Base-by-base conservation (phyloP, 2,797 vertebrate species). In the Lacerta bilineata region DNA sequence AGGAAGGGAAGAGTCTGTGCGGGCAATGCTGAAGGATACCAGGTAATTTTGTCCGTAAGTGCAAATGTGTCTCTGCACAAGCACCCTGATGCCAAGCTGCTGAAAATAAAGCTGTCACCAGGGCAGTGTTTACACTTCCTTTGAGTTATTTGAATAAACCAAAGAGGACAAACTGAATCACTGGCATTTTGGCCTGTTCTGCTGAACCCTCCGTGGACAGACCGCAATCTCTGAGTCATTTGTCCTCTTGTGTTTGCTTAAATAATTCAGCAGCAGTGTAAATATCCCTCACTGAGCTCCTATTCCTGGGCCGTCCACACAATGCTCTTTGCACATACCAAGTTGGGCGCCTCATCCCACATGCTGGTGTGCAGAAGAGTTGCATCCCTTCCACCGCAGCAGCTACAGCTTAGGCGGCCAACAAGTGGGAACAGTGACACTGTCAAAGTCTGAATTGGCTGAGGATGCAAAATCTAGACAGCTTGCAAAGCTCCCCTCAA, bases 191-290 rank as follows among this genome's bases (percentile, higher is more conserved):
- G 86, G 74, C 61, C 83, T n/a, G 7, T 50, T 61, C n/a, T 25
- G 66, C 83, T 41, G 79, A 88, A 82, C 80, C 8, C n/a, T 68
- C 69, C 0, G 43, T n/a, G 87, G 84, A 75, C 33, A 1, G 75
- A 43, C 43, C 68, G 29, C 55, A 29, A 29, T 68, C 43, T 69
- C 80, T 8, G 55, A 82, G 72, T 71, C 84, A 79, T 88, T 88
- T 88, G 84, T 88, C 87, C 90, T 88, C 83, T n/a, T 46, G 43
- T 87, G 84, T 87, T 87, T 89, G 81, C 77, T 89, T 76, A 81
- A 89, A 87, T 89, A 87, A 89, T 80, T 89, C 80, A 80, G 10
- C 76, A 84, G 84, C 59, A 71, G 71, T 75, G 90, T 80, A 83
- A 91, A 89, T 68, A 84, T 25, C 27, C 41, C 75, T 36, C 7